Conservation (phyloP, 2,113 vertebrate species). For the Oceanodroma tethys region DNA sequence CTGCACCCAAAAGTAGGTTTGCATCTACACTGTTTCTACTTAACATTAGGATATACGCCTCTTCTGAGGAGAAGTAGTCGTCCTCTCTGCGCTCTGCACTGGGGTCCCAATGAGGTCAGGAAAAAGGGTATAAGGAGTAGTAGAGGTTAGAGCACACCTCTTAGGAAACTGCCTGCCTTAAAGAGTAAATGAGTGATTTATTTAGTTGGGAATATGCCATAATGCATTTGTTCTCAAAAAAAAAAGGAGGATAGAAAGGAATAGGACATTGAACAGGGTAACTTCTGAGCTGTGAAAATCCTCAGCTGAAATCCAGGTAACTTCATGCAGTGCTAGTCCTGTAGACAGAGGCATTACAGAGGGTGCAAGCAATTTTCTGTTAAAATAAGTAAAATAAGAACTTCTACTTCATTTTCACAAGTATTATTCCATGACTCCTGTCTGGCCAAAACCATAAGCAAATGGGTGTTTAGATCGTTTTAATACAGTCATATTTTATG, state of each 20-base stretch:
- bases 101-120: background rate
- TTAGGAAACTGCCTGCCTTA: background rate
- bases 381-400: background rate
- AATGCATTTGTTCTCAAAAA: background rate
- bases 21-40: background rate
- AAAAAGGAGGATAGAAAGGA: background rate
- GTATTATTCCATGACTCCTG: background rate
- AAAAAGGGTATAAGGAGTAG: background rate
- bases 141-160: background rate
- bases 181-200: background rate
- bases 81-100: background rate
- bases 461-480: background rate
- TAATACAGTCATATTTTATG: background rate
- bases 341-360: background rate
- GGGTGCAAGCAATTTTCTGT: background rate
- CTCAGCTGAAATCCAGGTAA: background rate
- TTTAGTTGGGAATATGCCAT: background rate
- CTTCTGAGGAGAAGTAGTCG: background rate
- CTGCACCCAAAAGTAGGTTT: background rate
- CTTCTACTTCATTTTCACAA: conserved; percentile 9
- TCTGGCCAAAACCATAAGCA: conserved; percentile 17
- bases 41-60: background rate
- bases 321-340: background rate
- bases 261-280: background rate
- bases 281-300: background rate